Percentiles rank a stretch among this genome's conserved stretches.
Evolutionary conservation across 2,888 invertebrate genomes (phyloP).

Genomic region (Eupeodes latifasciatus): DNA sequence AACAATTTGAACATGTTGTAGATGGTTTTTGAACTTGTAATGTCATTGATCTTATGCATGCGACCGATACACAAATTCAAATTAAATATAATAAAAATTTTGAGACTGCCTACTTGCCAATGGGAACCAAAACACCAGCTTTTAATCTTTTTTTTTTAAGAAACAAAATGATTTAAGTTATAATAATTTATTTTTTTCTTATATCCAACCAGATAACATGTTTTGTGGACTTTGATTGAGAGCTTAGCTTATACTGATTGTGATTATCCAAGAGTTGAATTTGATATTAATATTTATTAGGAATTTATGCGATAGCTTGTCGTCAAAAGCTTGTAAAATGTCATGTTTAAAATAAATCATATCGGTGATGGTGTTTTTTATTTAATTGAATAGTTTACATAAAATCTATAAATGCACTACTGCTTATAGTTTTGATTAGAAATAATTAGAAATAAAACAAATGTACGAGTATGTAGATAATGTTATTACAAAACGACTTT

Average conservation of each 20-base stretch:
- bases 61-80: background rate
- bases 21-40: no score
- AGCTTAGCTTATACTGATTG: background rate
- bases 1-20: no score
- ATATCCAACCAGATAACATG: background rate
- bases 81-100: background rate
- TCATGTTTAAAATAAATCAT: slow-evolving; percentile 63
- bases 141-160: background rate
- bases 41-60: background rate
- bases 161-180: slow-evolving; percentile 31
- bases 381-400: slow-evolving; percentile 42
- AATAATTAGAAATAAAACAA: no score
- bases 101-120: background rate
- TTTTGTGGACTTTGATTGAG: slow-evolving; percentile 49
- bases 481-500: no score
- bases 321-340: slow-evolving; percentile 44
- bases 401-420: no score
- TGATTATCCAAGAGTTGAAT: slow-evolving; percentile 32
- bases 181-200: background rate
- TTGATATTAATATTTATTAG: slow-evolving; percentile 55
- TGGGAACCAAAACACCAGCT: slow-evolving; percentile 28
- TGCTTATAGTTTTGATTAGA: background rate
- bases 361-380: slow-evolving; percentile 27
- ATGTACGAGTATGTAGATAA: no score
- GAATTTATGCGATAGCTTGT: slow-evolving; percentile 45